These are phyloP conservation scores for Drosophila littoralis DNA, from an alignment of 1,140 invertebrate species.

Conservation along the genomic window DNA sequence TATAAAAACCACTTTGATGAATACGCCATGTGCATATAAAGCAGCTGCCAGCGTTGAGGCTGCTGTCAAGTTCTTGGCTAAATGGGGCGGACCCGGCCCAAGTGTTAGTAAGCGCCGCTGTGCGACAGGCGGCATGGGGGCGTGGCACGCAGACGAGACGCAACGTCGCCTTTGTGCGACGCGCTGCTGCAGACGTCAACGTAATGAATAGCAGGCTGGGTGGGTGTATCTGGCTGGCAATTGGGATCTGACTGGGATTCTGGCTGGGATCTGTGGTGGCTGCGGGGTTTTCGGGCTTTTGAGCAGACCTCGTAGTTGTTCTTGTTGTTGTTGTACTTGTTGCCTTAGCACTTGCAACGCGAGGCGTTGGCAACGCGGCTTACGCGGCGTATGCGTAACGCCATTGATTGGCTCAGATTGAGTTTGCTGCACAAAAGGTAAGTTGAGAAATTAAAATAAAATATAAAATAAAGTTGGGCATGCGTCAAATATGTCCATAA, in stretches of 20 bases:
- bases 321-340: constrained; percentile 52
- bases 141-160: constrained; percentile 28
- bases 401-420: constrained; percentile 67
- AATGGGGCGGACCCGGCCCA: constrained; percentile 30
- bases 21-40: constrained; percentile 81
- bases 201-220: constrained; percentile 63
- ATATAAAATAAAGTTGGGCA: constrained; percentile 33
- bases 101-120: constrained; percentile 26
- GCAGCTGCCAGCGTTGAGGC: constrained; percentile 36
- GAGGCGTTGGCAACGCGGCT: constrained; percentile 50
- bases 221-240: constrained; percentile 17
- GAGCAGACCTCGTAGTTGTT: neutral
- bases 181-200: constrained; percentile 7
- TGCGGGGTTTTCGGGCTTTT: neutral
- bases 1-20: constrained; percentile 84
- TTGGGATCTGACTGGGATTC: neutral
- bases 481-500: constrained; percentile 62
- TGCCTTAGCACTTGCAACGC: constrained; percentile 41
- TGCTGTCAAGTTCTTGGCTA: constrained; percentile 47
- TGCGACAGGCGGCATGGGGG: constrained; percentile 10
- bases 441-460: neutral
- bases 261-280: neutral
- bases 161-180: constrained; percentile 47
- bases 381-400: constrained; percentile 74
- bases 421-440: constrained; percentile 39